phyloP scores from a whole-genome alignment of 2,888 invertebrate genomes.

The Meganola albula region DNA sequence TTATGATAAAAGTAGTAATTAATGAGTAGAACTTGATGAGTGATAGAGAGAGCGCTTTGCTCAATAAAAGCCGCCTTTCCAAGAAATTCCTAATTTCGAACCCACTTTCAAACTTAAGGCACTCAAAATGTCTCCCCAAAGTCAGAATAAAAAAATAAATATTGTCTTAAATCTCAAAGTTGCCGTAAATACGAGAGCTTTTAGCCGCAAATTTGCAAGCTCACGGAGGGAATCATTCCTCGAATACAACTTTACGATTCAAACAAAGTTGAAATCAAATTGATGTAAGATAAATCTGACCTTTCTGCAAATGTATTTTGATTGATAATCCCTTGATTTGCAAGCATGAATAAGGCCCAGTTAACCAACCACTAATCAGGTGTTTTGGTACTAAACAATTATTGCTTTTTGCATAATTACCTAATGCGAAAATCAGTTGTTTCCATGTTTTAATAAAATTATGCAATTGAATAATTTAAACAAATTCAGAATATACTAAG shows the following conservation, averaged over 20 bases:
- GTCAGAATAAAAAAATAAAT: constrained; percentile 2
- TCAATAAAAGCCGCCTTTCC: not conserved
- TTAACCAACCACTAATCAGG: too few species aligned
- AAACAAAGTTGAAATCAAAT: constrained; percentile 17
- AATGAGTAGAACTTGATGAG: too few species aligned
- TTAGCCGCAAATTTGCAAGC: constrained; percentile 4
- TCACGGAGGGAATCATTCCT: constrained; percentile 14
- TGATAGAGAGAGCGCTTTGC: too few species aligned
- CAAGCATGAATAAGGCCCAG: too few species aligned
- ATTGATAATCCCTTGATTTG: constrained; percentile 10
- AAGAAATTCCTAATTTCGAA: not conserved
- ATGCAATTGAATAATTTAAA: too few species aligned
- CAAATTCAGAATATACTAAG: too few species aligned
- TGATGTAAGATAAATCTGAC: constrained; percentile 11
- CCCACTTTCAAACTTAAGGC: not conserved
- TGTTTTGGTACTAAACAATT: too few species aligned
- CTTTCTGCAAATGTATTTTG: constrained; percentile 14
- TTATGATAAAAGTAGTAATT: too few species aligned
- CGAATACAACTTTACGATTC: constrained; percentile 20
- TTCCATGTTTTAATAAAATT: too few species aligned
- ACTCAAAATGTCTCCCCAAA: not conserved
- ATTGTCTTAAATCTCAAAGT: constrained; percentile 1
- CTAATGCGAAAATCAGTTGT: too few species aligned
- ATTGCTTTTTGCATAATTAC: too few species aligned
- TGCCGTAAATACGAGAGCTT: constrained; percentile 1